Evolutionary conservation across 2,113 vertebrate species (phyloP).

Genomic region (Oryzias melastigma): DNA sequence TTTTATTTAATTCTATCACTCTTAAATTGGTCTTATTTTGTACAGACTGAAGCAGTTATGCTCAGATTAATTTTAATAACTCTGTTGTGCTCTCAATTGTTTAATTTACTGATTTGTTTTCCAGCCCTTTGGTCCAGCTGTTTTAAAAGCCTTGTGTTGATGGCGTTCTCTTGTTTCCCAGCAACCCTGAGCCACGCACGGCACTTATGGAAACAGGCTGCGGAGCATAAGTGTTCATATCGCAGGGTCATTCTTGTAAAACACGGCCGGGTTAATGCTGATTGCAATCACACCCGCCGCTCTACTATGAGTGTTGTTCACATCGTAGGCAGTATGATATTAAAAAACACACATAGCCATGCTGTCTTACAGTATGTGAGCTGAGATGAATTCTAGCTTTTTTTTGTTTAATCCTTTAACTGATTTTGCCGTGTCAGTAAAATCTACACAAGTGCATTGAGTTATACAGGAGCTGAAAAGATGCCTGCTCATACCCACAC

Average conservation of each 20-base stretch:
- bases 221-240: conserved; percentile 50
- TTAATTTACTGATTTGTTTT: conserved; percentile 1
- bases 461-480: conserved; percentile 10
- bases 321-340: conserved; percentile 1
- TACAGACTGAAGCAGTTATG: background rate
- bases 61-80: conserved; percentile 4
- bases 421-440: background rate
- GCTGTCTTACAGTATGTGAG: no score
- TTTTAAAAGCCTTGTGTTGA: conserved; percentile 46
- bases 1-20: no score
- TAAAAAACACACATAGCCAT: no score
- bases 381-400: no score
- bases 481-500: background rate
- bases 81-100: background rate
- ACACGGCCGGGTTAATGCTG: conserved; percentile 36
- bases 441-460: background rate
- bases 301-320: conserved; percentile 29
- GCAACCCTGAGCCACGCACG: conserved; percentile 59
- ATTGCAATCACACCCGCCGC: conserved; percentile 45
- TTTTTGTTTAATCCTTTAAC: no score
- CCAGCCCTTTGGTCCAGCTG: conserved; percentile 18
- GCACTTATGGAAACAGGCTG: conserved; percentile 28
- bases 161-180: conserved; percentile 58
- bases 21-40: background rate
- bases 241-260: conserved; percentile 42